Conservation (phyloP, 2,113 vertebrate genomes). For the Alligator mississippiensis region DNA sequence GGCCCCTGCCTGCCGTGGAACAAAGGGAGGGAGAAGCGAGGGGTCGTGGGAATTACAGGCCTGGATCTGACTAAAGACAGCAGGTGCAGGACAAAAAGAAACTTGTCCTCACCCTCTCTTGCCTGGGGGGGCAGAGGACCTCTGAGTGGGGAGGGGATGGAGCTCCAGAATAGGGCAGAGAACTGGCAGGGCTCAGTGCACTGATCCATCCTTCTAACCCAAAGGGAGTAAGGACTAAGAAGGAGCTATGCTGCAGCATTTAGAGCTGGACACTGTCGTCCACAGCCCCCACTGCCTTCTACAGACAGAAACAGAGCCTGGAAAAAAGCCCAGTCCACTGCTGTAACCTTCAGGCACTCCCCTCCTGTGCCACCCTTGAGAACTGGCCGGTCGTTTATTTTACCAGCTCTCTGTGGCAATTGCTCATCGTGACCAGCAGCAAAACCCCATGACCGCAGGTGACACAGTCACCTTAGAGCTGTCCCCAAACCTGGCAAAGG, state of each 20-base stretch:
- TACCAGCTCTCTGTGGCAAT: neutral
- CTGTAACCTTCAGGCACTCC: constrained; percentile 14
- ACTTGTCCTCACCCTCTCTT: neutral
- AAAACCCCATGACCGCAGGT: neutral
- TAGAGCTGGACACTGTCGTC: neutral
- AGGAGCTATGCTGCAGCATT: neutral
- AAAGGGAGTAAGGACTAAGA: neutral
- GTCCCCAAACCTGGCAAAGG: neutral
- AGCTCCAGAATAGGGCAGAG: neutral
- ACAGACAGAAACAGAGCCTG: neutral
- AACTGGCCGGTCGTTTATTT: neutral
- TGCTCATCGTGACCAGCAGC: neutral
- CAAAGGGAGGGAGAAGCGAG: constrained; percentile 58
- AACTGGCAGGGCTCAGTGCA: neutral
- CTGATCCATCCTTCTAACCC: neutral
- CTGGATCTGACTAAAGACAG: constrained; percentile 40
- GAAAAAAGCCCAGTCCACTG: neutral
- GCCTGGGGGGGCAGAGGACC: neutral
- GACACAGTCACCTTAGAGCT: neutral
- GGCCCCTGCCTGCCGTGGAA: constrained; percentile 34
- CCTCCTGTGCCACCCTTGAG: constrained; percentile 17
- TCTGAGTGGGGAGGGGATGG: neutral
- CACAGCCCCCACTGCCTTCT: fast-evolving
- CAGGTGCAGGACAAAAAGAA: neutral
- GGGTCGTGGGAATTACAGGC: constrained; percentile 69